A percentile compares a stretch with the other conserved stretches of the same genome.
Conservation (phyloP, 2,797 vertebrate genomes). For the Siniperca obscura region DNA sequence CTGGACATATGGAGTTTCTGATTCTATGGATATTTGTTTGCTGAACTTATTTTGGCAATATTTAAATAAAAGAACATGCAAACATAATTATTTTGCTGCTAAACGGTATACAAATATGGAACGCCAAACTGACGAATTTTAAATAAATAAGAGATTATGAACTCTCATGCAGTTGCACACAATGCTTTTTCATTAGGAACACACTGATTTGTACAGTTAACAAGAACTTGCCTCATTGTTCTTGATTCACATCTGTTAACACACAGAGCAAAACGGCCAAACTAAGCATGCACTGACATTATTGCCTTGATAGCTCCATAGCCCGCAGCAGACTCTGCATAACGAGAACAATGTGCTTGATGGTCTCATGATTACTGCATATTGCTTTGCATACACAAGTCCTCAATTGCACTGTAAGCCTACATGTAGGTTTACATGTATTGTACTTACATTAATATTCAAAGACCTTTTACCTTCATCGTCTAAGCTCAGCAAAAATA, state of each 20-base stretch:
- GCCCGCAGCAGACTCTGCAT: conserved; percentile 57
- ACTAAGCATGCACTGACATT: conserved; percentile 55
- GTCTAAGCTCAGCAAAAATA: conserved; percentile 69
- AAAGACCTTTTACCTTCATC: conserved; percentile 56
- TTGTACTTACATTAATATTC: conserved; percentile 67
- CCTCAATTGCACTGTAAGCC: conserved; percentile 39
- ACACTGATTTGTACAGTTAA: conserved; percentile 41
- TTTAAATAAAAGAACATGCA: not conserved
- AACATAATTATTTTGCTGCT: not conserved
- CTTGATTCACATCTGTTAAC: conserved; percentile 59
- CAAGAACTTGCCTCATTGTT: conserved; percentile 43
- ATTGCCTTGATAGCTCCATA: conserved; percentile 57
- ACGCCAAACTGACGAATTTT: not conserved
- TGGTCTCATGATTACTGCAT: conserved; percentile 67
- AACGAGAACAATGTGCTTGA: conserved; percentile 63
- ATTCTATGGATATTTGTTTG: conserved; percentile 11
- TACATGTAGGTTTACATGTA: conserved; percentile 45
- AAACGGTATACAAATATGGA: not conserved
- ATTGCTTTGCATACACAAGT: conserved; percentile 59
- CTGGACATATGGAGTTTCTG: conserved; percentile 4
- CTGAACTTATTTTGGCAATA: conserved; percentile 5
- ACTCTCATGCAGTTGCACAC: conserved; percentile 5
- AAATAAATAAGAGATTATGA: not conserved
- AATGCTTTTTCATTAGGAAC: conserved; percentile 38
- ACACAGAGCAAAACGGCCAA: conserved; percentile 37